phyloP scores from a whole-genome alignment of 2,113 vertebrate genomes.

The Elaphurus davidianus region DNA sequence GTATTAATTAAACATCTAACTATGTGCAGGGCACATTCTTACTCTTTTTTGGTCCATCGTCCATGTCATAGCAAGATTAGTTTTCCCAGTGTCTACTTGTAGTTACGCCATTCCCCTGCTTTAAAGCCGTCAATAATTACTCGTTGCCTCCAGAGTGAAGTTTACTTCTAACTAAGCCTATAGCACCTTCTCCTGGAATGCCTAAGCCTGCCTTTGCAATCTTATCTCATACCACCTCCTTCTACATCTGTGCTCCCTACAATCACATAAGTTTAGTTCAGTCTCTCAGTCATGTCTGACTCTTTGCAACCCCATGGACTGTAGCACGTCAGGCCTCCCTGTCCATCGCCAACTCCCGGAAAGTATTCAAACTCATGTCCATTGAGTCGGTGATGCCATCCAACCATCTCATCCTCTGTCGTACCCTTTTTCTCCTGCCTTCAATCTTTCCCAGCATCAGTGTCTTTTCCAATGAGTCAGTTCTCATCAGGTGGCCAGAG shows the following conservation, averaged over 20 bases:
- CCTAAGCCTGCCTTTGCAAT: neutral
- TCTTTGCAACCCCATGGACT: neutral
- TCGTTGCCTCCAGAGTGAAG: neutral
- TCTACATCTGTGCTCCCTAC: neutral
- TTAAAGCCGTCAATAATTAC: neutral
- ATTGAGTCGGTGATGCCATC: neutral
- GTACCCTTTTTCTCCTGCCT: neutral
- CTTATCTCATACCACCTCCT: neutral
- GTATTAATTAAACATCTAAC: neutral
- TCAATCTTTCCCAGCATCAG: neutral
- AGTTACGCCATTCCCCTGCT: neutral
- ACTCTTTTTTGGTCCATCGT: neutral
- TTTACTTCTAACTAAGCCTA: neutral
- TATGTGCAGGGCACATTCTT: neutral
- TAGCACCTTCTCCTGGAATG: neutral
- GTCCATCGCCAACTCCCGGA: neutral
- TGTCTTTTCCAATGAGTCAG: neutral
- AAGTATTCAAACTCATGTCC: neutral
- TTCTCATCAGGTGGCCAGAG: neutral
- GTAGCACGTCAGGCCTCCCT: neutral
- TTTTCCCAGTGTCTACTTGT: neutral
- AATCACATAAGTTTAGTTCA: neutral
- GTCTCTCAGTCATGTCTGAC: neutral
- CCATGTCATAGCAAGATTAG: neutral
- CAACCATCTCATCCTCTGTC: neutral